Evolutionary conservation across 2,888 invertebrate species (phyloP).

Genomic region (Pristionchus maxplancki): DNA sequence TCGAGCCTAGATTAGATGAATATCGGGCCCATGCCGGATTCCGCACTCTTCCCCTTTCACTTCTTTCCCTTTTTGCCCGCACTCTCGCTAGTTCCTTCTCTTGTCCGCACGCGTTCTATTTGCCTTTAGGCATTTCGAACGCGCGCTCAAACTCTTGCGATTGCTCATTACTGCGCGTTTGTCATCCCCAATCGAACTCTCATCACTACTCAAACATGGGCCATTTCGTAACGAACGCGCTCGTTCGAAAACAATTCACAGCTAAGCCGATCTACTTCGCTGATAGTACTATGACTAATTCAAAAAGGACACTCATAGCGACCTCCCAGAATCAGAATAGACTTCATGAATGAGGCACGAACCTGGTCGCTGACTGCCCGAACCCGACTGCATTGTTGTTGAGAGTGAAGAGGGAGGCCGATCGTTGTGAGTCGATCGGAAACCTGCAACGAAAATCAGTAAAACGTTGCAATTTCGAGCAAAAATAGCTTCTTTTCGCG

Average conservation of each 20-base stretch:
- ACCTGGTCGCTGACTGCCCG: conserved; percentile 40
- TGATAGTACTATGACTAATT: no score
- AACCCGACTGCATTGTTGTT: conserved; percentile 11
- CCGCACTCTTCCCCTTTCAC: not conserved
- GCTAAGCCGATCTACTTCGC: not conserved
- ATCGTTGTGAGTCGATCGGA: not conserved
- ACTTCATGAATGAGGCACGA: not conserved
- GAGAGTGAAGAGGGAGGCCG: not conserved
- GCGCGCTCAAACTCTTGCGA: not conserved
- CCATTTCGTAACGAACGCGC: not conserved
- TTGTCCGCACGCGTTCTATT: not conserved
- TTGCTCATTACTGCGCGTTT: not conserved
- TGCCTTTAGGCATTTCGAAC: not conserved
- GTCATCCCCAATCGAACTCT: not conserved
- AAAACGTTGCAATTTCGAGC: no score
- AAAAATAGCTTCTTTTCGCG: no score
- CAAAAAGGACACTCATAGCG: no score
- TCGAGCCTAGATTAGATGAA: not conserved
- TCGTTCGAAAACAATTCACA: not conserved
- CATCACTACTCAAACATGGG: not conserved
- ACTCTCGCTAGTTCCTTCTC: conserved; percentile 32
- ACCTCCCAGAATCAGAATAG: no score
- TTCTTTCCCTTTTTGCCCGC: conserved; percentile 3
- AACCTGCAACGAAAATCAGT: not conserved
- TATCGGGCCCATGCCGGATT: not conserved